Evolutionary conservation across 2,113 vertebrate genomes (phyloP).

Genomic region (Australoheros scitulus): DNA sequence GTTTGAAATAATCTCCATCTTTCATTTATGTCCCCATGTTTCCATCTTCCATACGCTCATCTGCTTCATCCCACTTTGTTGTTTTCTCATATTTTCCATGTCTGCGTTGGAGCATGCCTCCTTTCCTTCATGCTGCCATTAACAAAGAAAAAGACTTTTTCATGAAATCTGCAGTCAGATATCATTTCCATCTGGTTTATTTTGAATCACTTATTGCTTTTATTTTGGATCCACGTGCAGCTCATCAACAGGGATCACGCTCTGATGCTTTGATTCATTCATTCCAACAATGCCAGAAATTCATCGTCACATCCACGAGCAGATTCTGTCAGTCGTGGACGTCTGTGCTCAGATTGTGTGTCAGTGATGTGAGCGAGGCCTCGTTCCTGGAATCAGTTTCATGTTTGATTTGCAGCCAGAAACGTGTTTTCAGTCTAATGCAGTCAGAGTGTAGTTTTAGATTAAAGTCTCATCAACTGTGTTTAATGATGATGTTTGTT

Average conservation of each 20-base stretch:
- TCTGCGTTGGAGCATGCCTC: slow-evolving; percentile 4
- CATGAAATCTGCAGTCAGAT: slow-evolving; percentile 6
- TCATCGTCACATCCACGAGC: background rate
- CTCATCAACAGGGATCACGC: background rate
- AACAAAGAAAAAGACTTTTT: slow-evolving; percentile 6
- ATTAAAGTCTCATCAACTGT: background rate
- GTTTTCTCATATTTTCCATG: slow-evolving; percentile 48
- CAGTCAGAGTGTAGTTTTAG: background rate
- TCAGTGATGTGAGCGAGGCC: background rate
- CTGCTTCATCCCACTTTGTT: slow-evolving; percentile 13
- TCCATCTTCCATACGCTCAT: slow-evolving; percentile 31
- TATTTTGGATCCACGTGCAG: background rate
- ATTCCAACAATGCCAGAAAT: background rate
- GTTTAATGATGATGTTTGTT: background rate
- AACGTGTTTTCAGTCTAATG: background rate
- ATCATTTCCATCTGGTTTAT: slow-evolving; percentile 18
- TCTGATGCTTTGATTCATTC: slow-evolving; percentile 10
- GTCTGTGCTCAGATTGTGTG: background rate
- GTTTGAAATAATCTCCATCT: slow-evolving; percentile 25
- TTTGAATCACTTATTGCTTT: background rate
- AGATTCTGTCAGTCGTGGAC: no score
- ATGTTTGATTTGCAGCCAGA: background rate
- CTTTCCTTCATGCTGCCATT: slow-evolving; percentile 18
- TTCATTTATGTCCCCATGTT: slow-evolving; percentile 24
- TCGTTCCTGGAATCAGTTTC: background rate